Evolutionary conservation across 1,140 invertebrate genomes (phyloP), one percentile per base, ranked within the genome.

Genomic region (Leptinotarsa texana): DNA sequence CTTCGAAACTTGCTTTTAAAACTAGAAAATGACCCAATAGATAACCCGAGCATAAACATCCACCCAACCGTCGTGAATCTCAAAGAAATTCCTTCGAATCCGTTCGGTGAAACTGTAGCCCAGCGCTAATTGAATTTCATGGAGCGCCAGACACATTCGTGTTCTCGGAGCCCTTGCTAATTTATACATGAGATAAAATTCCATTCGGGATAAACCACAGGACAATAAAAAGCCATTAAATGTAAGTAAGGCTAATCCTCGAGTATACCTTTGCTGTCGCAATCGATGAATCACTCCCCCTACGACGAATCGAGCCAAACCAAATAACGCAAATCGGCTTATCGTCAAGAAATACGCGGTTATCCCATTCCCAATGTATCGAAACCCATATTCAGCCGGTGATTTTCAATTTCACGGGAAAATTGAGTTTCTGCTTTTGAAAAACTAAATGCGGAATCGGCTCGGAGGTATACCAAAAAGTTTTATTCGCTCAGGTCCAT

Each of bases 291-390:
- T 67, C 27, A 24, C 65, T 4, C 0, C 33, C n/a, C 6, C 4
- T 57, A 57, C 51, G 17, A 22, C 17, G 27, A 24, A 17, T 24
- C 13, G 4, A 67, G 24, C 65, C 15, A 15, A 67, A 67, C 65
- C 24, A 22, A 67, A 67, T 67, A n/a, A 67, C 6, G n/a, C 24
- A 67, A 67, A 67, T 67, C 24, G 65, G 65, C 18, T 67, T 27
- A 67, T 22, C 21, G 65, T 27, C 51, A 57, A 57, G 51, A 27
- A 17, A 67, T 67, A 67, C 42, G 42, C 42, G 17, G 65, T 67
- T 67, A 67, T 42, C 17, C 18, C 65, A 42, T 67, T 42, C 24
- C 65, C 21, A 27, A 24, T 67, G 22, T 42, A 33, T 24, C 21
- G 24, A 33, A 24, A 24, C 24, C 42, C 18, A 67, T 67, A 67